Base-by-base conservation (phyloP, 2,888 invertebrate species). In the Amiota minor region DNA sequence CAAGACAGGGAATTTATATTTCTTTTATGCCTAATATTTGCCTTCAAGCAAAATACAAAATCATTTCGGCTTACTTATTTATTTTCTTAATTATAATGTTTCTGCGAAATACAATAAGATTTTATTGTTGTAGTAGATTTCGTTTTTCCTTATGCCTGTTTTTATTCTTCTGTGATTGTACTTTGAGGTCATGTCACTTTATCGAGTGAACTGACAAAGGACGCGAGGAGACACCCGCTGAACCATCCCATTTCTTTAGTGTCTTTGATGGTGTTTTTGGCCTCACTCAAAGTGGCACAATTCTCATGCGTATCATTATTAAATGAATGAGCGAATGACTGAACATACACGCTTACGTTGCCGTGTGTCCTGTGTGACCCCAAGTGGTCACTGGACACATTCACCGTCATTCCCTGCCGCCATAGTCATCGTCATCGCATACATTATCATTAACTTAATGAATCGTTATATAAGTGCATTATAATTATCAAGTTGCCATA, bases 371-470 rank as follows among this genome's bases (percentile, higher is more conserved):
- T 35, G 35, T 35, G 35, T 35, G 35, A 35, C 35, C 35, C 35
- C 35, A 35, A 35, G 6, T 35, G 35, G 35, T 35, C 35, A 35
- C 35, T 35, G 35, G 35, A 20, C 18, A 59, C 20, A 59, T 20
- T 9, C 53, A 53, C n/a, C 1, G n/a, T 14, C 53, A 53, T 16
- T 53, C 53, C 8, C 9, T 16, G 53, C 16, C 53, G 9, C 16
- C 35, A 35, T 35, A 35, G 20, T 59, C 20, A 20, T 16, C 18
- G 18, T 18, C 59, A 20, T 59, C 86, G 75, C 82, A 83, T 86
- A 82, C 82, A 86, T 86, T 85, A 85, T 85, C 86, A 83, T 83
- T 87, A 86, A 87, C 80, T 81, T 85, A 87, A 87, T 87, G 85
- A 81, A 83, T 79, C 81, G 82, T 87, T 84, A 83, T 84, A 79